A percentile compares a stretch with the other conserved stretches of the same genome.
These are phyloP conservation scores for Eretmodus cyanostictus DNA, from an alignment of 2,113 vertebrate species.

Conservation along the genomic window DNA sequence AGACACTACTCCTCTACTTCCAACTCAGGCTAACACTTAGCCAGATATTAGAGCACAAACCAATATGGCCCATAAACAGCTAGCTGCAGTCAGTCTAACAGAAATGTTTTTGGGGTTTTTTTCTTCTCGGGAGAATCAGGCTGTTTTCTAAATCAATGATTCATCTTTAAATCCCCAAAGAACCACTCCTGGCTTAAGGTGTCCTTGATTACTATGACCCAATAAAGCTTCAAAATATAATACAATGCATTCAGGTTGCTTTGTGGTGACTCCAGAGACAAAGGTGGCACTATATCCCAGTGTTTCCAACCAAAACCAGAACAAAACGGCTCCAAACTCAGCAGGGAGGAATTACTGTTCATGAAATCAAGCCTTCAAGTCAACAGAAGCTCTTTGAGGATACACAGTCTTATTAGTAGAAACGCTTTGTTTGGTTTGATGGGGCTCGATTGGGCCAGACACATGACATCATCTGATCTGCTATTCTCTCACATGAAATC, in stretches of 20 bases:
- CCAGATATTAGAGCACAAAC: neutral
- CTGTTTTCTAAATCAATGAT: neutral
- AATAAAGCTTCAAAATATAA: neutral
- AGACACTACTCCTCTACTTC: neutral
- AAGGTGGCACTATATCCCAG: neutral
- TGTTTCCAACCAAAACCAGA: neutral
- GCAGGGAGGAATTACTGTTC: neutral
- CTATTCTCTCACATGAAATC: neutral
- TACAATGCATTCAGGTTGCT: neutral
- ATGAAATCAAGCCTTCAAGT: neutral
- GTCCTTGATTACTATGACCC: neutral
- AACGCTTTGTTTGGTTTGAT: neutral
- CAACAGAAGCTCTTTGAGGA: neutral
- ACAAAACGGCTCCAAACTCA: neutral
- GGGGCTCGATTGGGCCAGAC: neutral
- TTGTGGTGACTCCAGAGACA: neutral
- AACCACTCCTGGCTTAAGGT: neutral
- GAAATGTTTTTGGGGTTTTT: accelerated
- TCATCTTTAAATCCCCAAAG: neutral
- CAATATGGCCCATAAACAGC: neutral
- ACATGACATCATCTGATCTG: neutral
- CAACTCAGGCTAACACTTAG: neutral
- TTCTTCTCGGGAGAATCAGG: neutral
- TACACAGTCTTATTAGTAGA: neutral
- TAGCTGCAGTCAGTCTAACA: neutral